A percentile compares a stretch with the other conserved stretches of the same genome.
phyloP scores from a whole-genome alignment of 2,797 vertebrate species.

The Microhierax caerulescens region DNA sequence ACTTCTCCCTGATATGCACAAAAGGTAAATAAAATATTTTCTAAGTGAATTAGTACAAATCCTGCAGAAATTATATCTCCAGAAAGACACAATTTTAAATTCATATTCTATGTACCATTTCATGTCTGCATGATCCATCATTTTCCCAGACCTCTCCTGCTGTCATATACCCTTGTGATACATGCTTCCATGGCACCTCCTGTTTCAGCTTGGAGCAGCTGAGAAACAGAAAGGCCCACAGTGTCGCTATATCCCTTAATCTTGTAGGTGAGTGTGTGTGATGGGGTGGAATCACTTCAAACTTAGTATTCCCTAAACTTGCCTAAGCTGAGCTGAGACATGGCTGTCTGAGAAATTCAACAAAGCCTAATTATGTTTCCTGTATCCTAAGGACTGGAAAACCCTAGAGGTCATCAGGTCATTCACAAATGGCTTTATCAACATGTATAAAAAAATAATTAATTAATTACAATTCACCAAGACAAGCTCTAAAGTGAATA shows the following conservation, averaged over 20 bases:
- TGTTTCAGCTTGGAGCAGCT: neutral
- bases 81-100: neutral
- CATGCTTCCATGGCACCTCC: neutral
- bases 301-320: neutral
- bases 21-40: neutral
- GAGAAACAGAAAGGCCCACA: neutral
- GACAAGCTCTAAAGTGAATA: neutral
- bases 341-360: neutral
- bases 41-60: neutral
- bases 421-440: neutral
- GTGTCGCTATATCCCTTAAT: neutral
- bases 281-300: neutral
- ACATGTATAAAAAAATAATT: neutral
- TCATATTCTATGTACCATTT: neutral
- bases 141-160: neutral
- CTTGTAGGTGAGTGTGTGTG: neutral
- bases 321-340: neutral
- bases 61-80: neutral
- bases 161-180: neutral
- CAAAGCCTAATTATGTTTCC: neutral
- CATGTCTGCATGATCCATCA: neutral
- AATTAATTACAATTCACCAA: neutral
- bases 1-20: neutral
- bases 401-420: neutral
- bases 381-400: neutral